Evolutionary conservation across 2,113 vertebrate species (phyloP).

Genomic region (Triplophysa dalaica): DNA sequence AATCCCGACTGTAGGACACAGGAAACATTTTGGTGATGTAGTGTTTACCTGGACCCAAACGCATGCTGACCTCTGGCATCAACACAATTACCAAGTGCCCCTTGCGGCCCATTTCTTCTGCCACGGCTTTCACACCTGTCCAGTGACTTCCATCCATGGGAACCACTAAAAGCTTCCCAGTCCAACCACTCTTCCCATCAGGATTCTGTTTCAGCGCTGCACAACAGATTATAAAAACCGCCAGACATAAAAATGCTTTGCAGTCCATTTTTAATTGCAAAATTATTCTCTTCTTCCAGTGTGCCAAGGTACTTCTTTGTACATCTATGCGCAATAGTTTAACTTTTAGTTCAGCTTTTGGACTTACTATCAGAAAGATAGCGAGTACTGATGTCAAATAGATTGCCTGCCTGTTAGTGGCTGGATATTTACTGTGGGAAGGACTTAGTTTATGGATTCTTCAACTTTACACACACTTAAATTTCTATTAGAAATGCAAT

Average conservation of each 20-base stretch:
- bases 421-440: background rate
- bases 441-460: too few relatives aligned
- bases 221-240: background rate
- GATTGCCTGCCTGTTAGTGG: background rate
- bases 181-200: constrained; percentile 29
- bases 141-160: constrained; percentile 88
- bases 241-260: background rate
- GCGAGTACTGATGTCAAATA: background rate
- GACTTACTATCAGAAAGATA: background rate
- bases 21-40: constrained; percentile 69
- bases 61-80: constrained; percentile 73
- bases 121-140: constrained; percentile 71
- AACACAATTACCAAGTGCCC: constrained; percentile 76
- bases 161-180: constrained; percentile 79
- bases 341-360: background rate
- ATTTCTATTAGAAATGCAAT: background rate
- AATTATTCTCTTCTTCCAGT: background rate
- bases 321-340: background rate
- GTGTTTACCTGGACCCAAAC: constrained; percentile 72
- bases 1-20: constrained; percentile 63
- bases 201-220: background rate
- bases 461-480: background rate
- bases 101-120: constrained; percentile 72
- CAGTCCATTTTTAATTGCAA: background rate
- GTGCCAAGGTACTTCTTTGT: background rate